Evolutionary conservation across 2,888 invertebrate species (phyloP).

Genomic region (Drosophila vallismaia): DNA sequence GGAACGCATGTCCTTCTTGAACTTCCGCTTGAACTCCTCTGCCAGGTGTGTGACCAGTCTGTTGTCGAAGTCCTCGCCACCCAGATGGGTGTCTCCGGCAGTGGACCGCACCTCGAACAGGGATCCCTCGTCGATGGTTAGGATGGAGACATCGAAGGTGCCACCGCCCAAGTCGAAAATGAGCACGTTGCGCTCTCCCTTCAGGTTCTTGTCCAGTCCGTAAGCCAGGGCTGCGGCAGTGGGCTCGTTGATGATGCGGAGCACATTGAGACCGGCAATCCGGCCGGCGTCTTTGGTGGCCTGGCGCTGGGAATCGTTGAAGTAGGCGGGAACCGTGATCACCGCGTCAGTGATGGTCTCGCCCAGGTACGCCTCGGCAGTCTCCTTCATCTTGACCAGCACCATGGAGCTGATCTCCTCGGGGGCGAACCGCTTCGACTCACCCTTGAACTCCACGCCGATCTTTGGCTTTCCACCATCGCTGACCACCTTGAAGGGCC

Average conservation of each 20-base stretch:
- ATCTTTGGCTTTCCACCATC: conserved; percentile 92
- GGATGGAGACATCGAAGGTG: conserved; percentile 97
- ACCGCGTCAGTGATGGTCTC: conserved; percentile 92
- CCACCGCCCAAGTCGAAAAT: conserved; percentile 89
- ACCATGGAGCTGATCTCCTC: conserved; percentile 97
- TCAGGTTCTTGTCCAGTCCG: conserved; percentile 93
- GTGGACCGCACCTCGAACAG: conserved; percentile 98
- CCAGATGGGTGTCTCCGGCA: conserved; percentile 97
- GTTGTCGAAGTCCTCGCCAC: conserved; percentile 95
- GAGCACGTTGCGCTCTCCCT: conserved; percentile 91
- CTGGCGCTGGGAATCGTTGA: conserved; percentile 94
- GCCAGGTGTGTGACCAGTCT: conserved; percentile 93
- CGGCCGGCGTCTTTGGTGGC: conserved; percentile 97
- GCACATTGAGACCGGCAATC: conserved; percentile 94
- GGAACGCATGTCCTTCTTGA: conserved; percentile 87
- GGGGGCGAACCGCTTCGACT: conserved; percentile 93
- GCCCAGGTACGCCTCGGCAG: conserved; percentile 94
- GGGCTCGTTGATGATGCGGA: conserved; percentile 96
- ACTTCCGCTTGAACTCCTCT: conserved; percentile 93
- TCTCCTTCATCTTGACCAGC: conserved; percentile 96
- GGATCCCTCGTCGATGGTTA: conserved; percentile 95
- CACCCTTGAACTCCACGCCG: conserved; percentile 94
- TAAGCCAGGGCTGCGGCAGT: conserved; percentile 96
- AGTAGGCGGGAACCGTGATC: conserved; percentile 95
- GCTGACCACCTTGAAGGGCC: conserved; percentile 95